Evolutionary conservation across 1,140 invertebrate species (phyloP).

Genomic region (Papilio machaon): DNA sequence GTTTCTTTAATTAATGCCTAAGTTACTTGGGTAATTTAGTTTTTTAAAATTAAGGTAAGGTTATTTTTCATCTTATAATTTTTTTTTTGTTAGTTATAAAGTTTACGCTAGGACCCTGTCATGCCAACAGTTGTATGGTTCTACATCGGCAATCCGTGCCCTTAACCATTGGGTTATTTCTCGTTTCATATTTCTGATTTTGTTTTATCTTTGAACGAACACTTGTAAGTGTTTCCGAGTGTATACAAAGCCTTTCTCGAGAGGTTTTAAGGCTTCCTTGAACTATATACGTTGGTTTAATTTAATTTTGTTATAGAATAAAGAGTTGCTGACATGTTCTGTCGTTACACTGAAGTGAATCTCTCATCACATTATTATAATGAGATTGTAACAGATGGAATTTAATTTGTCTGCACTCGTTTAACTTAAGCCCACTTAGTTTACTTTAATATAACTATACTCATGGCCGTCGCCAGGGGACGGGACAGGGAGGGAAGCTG

Average conservation of each 20-base stretch:
- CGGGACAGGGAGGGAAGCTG: no score
- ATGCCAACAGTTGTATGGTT: no score
- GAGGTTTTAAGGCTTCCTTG: conserved; percentile 8
- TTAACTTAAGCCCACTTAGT: conserved; percentile 6
- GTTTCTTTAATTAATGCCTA: no score
- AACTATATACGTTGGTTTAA: neutral
- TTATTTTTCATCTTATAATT: no score
- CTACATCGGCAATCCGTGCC: no score
- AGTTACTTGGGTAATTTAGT: no score
- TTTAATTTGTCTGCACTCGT: neutral
- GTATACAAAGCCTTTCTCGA: conserved; percentile 1
- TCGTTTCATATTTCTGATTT: neutral
- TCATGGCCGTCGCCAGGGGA: no score
- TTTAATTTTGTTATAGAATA: conserved; percentile 3
- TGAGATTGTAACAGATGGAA: neutral
- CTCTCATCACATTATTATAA: neutral
- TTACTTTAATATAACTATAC: neutral
- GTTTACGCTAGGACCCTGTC: no score
- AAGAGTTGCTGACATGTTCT: neutral
- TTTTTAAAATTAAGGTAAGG: no score
- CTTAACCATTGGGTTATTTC: neutral
- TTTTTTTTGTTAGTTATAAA: no score
- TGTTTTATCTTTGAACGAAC: neutral
- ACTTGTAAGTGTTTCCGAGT: conserved; percentile 25
- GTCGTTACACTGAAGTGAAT: neutral